Evolutionary conservation across 2,113 vertebrate species (phyloP).

Genomic region (Chiloscyllium plagiosum): DNA sequence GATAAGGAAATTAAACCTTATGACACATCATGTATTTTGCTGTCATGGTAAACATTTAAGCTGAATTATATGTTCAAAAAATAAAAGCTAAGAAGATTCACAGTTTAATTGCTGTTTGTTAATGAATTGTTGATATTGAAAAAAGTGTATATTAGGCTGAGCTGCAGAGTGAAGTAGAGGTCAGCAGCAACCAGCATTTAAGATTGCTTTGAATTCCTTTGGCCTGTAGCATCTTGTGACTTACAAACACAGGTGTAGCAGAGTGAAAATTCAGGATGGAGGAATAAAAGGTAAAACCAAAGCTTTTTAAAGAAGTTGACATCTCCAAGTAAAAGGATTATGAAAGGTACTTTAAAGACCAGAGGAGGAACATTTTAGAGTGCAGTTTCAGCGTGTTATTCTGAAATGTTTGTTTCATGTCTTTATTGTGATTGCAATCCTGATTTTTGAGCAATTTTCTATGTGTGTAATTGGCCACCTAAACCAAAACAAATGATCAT

Average conservation of each 20-base stretch:
- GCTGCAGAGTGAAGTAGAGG: neutral
- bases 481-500: neutral
- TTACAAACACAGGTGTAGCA: neutral
- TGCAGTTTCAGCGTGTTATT: neutral
- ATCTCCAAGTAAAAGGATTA: neutral
- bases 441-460: neutral
- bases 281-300: neutral
- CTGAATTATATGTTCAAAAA: neutral
- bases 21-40: neutral
- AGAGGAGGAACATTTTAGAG: neutral
- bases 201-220: neutral
- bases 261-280: neutral
- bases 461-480: neutral
- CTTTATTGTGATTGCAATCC: neutral
- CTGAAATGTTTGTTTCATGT: neutral
- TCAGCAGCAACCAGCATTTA: neutral
- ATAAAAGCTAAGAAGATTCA: neutral
- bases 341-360: neutral
- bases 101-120: neutral
- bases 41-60: neutral
- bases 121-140: neutral
- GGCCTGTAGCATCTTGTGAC: neutral
- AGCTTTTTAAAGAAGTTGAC: neutral
- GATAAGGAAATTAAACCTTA: neutral
- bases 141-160: neutral